Conservation (phyloP, 1,140 invertebrate species). For the Tribolium madens region DNA sequence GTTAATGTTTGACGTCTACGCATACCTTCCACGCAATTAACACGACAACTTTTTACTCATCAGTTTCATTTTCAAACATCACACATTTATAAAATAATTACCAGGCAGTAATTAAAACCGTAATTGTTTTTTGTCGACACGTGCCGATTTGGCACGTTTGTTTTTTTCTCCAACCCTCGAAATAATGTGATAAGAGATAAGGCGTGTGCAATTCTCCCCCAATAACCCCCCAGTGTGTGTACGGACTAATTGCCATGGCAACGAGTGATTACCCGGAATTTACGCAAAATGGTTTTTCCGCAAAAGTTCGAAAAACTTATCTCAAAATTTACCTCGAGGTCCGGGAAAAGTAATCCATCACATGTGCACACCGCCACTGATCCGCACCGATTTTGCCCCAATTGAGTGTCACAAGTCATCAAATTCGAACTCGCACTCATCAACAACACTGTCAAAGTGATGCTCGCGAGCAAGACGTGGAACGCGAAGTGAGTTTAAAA, state of each 20-base stretch:
- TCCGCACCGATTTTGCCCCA: background rate
- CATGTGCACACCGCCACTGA: background rate
- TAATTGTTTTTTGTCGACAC: background rate
- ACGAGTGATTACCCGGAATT: conserved; percentile 8
- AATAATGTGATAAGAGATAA: conserved; percentile 27
- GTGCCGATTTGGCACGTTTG: background rate
- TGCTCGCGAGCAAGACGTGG: conserved; percentile 49
- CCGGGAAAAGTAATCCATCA: conserved; percentile 45
- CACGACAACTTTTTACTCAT: background rate
- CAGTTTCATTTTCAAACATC: background rate
- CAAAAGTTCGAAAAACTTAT: background rate
- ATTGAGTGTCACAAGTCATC: conserved; percentile 27
- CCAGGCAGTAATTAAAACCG: background rate
- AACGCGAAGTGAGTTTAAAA: conserved; percentile 53
- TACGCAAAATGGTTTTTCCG: background rate
- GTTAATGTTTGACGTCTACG: background rate
- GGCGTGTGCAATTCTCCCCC: conserved; percentile 19
- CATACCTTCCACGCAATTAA: background rate
- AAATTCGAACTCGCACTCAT: conserved; percentile 6
- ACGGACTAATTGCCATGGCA: conserved; percentile 54
- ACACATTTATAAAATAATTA: background rate
- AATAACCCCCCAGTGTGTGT: conserved; percentile 39
- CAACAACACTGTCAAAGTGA: conserved; percentile 26
- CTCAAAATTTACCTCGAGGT: conserved; percentile 21
- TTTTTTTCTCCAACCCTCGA: background rate